Evolutionary conservation across 2,888 invertebrate genomes (phyloP).

Genomic region (Aphodius sticticus): DNA sequence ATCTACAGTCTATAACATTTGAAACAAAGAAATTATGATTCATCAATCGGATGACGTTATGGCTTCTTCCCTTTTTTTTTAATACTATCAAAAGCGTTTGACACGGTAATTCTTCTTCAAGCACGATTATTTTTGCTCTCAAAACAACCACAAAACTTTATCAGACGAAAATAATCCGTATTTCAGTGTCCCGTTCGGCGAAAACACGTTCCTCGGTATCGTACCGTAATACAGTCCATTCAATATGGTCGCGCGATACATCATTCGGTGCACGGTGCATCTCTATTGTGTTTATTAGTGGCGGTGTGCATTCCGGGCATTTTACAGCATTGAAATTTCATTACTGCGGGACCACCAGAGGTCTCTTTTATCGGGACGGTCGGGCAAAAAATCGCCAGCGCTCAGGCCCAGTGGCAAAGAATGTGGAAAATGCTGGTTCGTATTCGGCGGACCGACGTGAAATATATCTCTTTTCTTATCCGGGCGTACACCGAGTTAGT

Average conservation of each 20-base stretch:
- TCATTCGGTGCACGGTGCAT: slow-evolving; percentile 4
- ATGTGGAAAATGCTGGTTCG: background rate
- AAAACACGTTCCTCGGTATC: background rate
- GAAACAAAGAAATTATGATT: too few species aligned
- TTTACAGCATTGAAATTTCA: background rate
- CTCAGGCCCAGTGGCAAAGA: background rate
- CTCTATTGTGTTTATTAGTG: background rate
- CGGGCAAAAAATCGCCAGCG: background rate
- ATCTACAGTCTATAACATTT: too few species aligned
- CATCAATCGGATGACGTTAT: too few species aligned
- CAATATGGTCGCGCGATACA: background rate
- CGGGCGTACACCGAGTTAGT: background rate
- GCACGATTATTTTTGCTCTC: too few species aligned
- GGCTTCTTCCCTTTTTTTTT: too few species aligned
- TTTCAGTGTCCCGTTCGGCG: background rate
- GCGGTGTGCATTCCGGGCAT: background rate
- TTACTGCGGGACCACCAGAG: background rate
- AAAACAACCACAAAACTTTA: too few species aligned
- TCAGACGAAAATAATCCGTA: too few species aligned
- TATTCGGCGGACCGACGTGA: background rate
- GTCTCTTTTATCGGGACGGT: background rate
- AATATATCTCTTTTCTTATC: slow-evolving; percentile 4
- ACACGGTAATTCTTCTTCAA: too few species aligned
- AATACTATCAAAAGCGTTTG: too few species aligned
- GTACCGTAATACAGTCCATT: background rate